These are phyloP conservation scores for Podargus strigoides DNA, from an alignment of 2,797 vertebrate genomes.

Conservation along the genomic window DNA sequence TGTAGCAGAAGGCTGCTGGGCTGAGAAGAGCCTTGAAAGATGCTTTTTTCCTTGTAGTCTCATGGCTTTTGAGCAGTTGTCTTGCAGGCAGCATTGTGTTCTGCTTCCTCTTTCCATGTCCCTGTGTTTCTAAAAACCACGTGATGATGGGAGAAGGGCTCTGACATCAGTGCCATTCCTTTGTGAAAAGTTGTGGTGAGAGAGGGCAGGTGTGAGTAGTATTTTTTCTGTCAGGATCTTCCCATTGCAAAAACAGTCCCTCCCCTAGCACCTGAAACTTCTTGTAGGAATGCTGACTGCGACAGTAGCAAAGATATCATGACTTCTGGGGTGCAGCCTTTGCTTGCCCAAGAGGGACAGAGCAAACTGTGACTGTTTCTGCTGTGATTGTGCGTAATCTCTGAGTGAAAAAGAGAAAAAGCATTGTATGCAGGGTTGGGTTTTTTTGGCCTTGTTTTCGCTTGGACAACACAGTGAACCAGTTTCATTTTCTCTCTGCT, in stretches of 20 bases:
- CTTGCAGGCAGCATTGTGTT: too few relatives aligned
- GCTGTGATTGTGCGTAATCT: not conserved
- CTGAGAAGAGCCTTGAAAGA: not conserved
- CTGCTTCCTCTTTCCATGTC: not conserved
- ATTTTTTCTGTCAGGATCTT: not conserved
- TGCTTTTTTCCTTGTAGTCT: too few relatives aligned
- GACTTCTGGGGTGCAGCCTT: not conserved
- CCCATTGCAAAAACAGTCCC: not conserved
- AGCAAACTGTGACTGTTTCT: not conserved
- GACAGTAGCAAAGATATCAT: not conserved
- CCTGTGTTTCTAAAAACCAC: fast-evolving
- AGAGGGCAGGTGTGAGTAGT: not conserved
- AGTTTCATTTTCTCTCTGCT: not conserved
- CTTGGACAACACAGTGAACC: not conserved
- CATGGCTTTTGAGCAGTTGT: not conserved
- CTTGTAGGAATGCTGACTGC: too few relatives aligned
- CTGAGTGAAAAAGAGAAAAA: not conserved
- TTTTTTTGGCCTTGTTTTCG: not conserved
- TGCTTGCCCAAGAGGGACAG: not conserved
- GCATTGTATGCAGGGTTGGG: too few relatives aligned
- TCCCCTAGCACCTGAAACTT: not conserved
- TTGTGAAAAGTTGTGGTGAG: not conserved
- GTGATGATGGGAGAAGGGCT: not conserved
- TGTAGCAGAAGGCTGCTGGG: not conserved
- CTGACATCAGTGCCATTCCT: not conserved